Percentiles rank a stretch among this genome's conserved stretches.
phyloP scores from a whole-genome alignment of 2,888 invertebrate genomes.

The Chymomyza amoena region DNA sequence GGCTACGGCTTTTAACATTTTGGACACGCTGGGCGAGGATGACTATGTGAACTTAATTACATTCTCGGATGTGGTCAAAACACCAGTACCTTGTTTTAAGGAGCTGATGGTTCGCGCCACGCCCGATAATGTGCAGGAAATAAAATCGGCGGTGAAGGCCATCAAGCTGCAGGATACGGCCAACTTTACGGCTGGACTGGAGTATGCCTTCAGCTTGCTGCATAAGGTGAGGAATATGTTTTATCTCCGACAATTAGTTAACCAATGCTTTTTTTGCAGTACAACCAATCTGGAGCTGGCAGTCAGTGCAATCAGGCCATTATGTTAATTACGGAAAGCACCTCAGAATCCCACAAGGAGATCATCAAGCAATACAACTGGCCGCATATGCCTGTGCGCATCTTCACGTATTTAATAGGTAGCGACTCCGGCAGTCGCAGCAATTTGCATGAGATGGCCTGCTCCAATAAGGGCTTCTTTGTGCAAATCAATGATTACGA shows the following conservation, averaged over 20 bases:
- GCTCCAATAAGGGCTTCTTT: conserved; percentile 92
- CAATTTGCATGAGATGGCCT: conserved; percentile 96
- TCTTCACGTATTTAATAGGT: conserved; percentile 97
- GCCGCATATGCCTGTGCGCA: conserved; percentile 95
- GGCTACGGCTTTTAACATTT: conserved; percentile 91
- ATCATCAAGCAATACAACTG: conserved; percentile 91
- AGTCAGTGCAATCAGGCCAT: conserved; percentile 99
- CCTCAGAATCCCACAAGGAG: conserved; percentile 84
- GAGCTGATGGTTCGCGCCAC: conserved; percentile 92
- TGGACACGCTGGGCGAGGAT: conserved; percentile 97
- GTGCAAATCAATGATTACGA: conserved; percentile 92
- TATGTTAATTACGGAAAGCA: conserved; percentile 97
- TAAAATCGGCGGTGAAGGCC: conserved; percentile 87
- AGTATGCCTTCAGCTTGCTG: conserved; percentile 93
- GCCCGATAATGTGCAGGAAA: conserved; percentile 88
- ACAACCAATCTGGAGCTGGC: conserved; percentile 90
- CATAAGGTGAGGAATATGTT: conserved; percentile 83
- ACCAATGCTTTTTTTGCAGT: conserved; percentile 79
- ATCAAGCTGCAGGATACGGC: conserved; percentile 89
- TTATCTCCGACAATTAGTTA: not conserved
- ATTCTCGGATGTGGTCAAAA: conserved; percentile 90
- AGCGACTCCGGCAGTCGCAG: conserved; percentile 92
- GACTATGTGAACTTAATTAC: conserved; percentile 97
- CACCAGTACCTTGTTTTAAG: conserved; percentile 93
- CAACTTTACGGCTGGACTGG: conserved; percentile 95